Percentiles rank a stretch among this genome's conserved stretches.
These are phyloP conservation scores for Otolemur crassicaudatus DNA, from an alignment of 2,797 vertebrate genomes.

Conservation along the genomic window DNA sequence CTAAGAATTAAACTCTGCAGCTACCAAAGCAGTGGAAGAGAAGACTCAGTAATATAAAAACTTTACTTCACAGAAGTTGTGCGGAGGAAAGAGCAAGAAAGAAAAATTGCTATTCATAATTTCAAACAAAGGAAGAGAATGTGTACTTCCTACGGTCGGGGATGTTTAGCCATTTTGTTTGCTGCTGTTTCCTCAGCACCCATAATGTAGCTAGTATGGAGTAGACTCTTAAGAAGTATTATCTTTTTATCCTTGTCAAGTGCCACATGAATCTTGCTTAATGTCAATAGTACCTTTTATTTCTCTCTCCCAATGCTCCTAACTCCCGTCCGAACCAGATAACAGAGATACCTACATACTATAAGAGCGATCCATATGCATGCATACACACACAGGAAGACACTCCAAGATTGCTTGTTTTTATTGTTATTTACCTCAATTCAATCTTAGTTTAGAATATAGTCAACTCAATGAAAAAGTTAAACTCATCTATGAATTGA, in stretches of 20 bases:
- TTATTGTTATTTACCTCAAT: not conserved
- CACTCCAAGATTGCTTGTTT: not conserved
- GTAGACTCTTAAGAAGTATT: not conserved
- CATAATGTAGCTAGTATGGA: not conserved
- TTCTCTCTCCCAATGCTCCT: not conserved
- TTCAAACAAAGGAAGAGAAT: not conserved
- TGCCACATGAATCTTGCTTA: not conserved
- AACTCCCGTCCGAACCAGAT: not conserved
- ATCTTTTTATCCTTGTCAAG: not conserved
- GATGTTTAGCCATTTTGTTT: not conserved
- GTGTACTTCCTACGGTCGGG: too few relatives aligned
- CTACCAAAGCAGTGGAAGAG: not conserved
- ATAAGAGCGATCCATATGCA: not conserved
- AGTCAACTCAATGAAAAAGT: not conserved
- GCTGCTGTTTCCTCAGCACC: not conserved
- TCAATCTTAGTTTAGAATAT: not conserved
- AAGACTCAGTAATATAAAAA: not conserved
- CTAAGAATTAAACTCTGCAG: not conserved
- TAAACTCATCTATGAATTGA: not conserved
- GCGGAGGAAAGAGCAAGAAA: not conserved
- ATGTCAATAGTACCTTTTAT: not conserved
- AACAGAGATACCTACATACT: not conserved
- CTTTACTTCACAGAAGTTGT: not conserved
- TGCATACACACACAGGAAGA: not conserved
- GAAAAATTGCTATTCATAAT: not conserved